Evolutionary conservation across 2,113 vertebrate genomes (phyloP), one percentile per base, ranked within the genome.

Genomic region (Syngnathus scovelli): DNA sequence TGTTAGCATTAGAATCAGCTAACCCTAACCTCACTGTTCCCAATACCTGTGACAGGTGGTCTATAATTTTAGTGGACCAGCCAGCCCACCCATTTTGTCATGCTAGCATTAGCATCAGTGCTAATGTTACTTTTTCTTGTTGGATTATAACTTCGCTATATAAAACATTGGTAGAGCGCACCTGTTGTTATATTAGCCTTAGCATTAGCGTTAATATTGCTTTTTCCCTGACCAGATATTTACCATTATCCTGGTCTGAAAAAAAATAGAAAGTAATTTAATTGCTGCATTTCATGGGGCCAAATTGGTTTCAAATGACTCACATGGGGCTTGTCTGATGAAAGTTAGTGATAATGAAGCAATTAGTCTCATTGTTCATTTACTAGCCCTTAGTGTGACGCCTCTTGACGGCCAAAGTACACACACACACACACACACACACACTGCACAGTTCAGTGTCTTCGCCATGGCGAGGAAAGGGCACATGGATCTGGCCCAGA

Each of bases 401-500:
- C n/a, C 27, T 61, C 48, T 9, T 63, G 21, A 69, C 41, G 11
- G 12, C 70, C 61, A 81, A 74, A 85, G 71, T 77, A 65, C 67
- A 78, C 15, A 7, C 9, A 37, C n/a, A 65, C 66, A 9, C 13
- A 59, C 62, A 73, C 15, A 13, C 9, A 27, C 16, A 12, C 66
- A 27, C 16, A 12, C 12, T 6, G 46, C 16, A 48, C 54, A 41
- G 6, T 59, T 11, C 38, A 49, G 23, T 68, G 8, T 19, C 63
- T 64, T 33, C 58, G 18, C 68, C 7, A 7, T 23, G 38, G 46
- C 13, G 62, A 67, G 11, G 27, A 65, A 5, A 13, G 11, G 13
- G 36, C 19, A 39, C 67, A 79, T 83, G 83, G 87, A 80, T 60
- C 4, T 61, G 66, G 64, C 72, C 75, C 73, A 74, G 64, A 68